phyloP scores from a whole-genome alignment of 1,140 invertebrate species.

The Thaumetopoea pityocampa region DNA sequence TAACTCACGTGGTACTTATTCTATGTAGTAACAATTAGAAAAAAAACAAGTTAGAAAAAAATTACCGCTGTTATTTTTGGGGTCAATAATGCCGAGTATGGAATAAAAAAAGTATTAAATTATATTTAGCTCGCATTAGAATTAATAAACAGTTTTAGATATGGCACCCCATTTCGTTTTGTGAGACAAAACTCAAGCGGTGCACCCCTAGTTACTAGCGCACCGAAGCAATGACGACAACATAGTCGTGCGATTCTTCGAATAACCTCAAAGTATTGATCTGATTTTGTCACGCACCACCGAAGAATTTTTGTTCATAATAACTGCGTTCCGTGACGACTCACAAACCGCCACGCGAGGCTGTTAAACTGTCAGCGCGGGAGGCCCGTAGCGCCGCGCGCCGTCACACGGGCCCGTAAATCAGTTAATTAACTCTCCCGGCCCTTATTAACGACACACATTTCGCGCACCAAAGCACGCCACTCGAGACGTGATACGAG shows the following conservation, averaged over 20 bases:
- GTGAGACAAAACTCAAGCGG: too few species aligned
- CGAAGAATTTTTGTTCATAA: constrained; percentile 26
- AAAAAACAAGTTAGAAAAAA: too few species aligned
- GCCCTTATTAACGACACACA: constrained; percentile 69
- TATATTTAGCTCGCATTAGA: too few species aligned
- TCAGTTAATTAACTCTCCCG: constrained; percentile 63
- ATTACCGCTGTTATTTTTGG: too few species aligned
- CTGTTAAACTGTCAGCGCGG: constrained; percentile 55
- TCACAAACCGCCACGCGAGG: constrained; percentile 19
- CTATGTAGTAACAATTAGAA: too few species aligned
- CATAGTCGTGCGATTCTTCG: constrained; percentile 9
- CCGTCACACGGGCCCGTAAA: constrained; percentile 57
- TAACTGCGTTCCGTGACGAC: constrained; percentile 21
- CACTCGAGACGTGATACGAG: constrained; percentile 52
- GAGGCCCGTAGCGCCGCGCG: constrained; percentile 38
- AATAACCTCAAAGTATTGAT: constrained; percentile 12
- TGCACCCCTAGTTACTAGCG: too few species aligned
- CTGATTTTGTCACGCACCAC: constrained; percentile 25
- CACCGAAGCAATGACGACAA: too few species aligned
- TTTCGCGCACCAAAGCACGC: constrained; percentile 46
- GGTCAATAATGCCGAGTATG: too few species aligned
- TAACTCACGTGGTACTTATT: too few species aligned
- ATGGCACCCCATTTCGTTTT: too few species aligned
- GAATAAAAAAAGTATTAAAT: too few species aligned
- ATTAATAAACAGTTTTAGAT: too few species aligned